phyloP scores from a whole-genome alignment of 1,140 invertebrate genomes.

The Condylostylus longicornis region DNA sequence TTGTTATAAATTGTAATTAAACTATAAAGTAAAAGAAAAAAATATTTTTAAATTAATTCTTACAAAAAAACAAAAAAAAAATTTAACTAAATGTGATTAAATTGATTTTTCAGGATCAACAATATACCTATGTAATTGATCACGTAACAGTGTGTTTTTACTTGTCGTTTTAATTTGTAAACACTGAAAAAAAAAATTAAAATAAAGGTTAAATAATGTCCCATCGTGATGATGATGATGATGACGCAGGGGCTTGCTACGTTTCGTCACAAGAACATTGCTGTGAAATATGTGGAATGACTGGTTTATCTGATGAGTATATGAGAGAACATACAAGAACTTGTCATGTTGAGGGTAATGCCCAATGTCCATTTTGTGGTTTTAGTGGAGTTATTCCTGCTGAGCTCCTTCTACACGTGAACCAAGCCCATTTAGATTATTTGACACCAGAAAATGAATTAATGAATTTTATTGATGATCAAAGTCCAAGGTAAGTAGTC shows the following conservation, averaged over 20 bases:
- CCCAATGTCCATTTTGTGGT: conserved; percentile 69
- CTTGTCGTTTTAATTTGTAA: too few species aligned
- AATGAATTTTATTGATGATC: conserved; percentile 46
- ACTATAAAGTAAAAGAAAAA: too few species aligned
- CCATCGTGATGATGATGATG: too few species aligned
- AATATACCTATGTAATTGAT: too few species aligned
- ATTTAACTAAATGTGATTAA: too few species aligned
- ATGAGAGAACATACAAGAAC: conserved; percentile 62
- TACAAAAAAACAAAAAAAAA: too few species aligned
- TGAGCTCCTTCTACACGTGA: conserved; percentile 63
- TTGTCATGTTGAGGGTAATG: conserved; percentile 58
- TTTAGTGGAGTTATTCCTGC: conserved; percentile 50
- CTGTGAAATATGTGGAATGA: conserved; percentile 69
- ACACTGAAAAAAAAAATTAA: too few species aligned
- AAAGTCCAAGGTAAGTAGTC: conserved; percentile 41
- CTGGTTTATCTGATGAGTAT: conserved; percentile 60
- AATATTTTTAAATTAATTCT: too few species aligned
- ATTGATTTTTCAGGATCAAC: too few species aligned
- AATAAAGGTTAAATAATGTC: too few species aligned
- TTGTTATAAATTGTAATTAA: too few species aligned
- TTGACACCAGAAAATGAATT: conserved; percentile 50
- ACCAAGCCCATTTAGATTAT: conserved; percentile 64
- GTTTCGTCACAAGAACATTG: conserved; percentile 32
- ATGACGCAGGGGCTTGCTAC: background rate
- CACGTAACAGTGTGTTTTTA: too few species aligned